phyloP scores from a whole-genome alignment of 2,113 vertebrate genomes.

The Petroica traversi region DNA sequence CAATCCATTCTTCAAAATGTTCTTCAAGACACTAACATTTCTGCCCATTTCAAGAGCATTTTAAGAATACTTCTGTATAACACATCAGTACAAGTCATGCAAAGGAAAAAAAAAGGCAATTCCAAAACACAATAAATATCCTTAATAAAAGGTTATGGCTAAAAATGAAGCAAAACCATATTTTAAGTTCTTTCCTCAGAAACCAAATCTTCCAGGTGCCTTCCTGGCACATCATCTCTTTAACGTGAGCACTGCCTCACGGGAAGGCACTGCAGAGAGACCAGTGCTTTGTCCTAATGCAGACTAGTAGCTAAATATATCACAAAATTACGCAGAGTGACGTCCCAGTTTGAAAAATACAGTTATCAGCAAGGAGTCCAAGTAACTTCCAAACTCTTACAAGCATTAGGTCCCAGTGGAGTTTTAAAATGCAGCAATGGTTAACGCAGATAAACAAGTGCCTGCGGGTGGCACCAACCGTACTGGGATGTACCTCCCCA shows the following conservation, averaged over 20 bases:
- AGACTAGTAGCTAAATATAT: not conserved
- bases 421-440: not conserved
- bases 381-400: not conserved
- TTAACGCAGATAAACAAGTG: not conserved
- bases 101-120: not conserved
- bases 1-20: not conserved
- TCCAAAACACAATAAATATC: not conserved
- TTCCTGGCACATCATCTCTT: not conserved
- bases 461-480: not conserved
- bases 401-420: not conserved
- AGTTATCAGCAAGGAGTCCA: not conserved
- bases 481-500: accelerated
- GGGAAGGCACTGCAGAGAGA: not conserved
- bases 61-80: not conserved
- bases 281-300: not conserved
- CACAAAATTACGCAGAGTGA: accelerated
- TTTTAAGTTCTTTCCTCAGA: not conserved
- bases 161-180: not conserved
- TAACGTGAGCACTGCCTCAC: not conserved
- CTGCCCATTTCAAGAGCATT: not conserved
- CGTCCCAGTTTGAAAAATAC: not conserved
- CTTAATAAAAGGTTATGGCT: not conserved
- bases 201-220: not conserved
- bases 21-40: not conserved
- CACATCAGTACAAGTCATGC: not conserved